Evolutionary conservation across 1,140 invertebrate genomes (phyloP), one percentile per base, ranked within the genome.

Genomic region (Centruroides vittatus): DNA sequence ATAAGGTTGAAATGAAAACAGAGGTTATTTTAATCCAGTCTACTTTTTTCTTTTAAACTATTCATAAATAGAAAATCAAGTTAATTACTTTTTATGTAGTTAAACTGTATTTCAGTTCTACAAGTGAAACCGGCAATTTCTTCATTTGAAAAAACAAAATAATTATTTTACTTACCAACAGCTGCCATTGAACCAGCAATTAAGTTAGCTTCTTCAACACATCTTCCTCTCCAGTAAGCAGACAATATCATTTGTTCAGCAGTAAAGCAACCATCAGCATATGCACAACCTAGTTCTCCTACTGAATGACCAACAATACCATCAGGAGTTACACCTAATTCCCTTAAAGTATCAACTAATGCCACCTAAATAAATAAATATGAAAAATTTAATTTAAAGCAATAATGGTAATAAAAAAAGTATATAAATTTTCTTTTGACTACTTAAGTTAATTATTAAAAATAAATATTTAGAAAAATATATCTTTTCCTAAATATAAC

Each of bases 231-330:
- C 81, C 86, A 91, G 73, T 91, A 98, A 36, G 93, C 93, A 57
- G 91, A 85, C 58, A 95, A 73, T 46, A 98, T 83, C 0, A 91
- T 88, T 75, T 99, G 92, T 71, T 97, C 92, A 1, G 84, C 82
- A 8, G 90, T 95, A 63, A 98, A 84, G 35, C 86, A 86, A 6
- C 90, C 93, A 77, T 98, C 95, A 49, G 93, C 93, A 76, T 98
- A 99, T 7, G 91, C 94, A 76, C 94, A 98, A 4, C 89, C 90
- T 57, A 95, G 75, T 78, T 96, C 92, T 35, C 92, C 92, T 10
- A 93, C 93, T 0, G 93, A 98, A 73, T 98, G 94, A 3, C 95
- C 95, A 51, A 98, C 76, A 67, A 98, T 93, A 55, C 92, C 93
- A 74, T 97, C 92, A 8, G 93, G 89, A 55, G 81, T 75, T 11